A percentile compares a stretch with the other conserved stretches of the same genome.
phyloP scores from a whole-genome alignment of 2,797 vertebrate species.

The Oreochromis mossambicus region DNA sequence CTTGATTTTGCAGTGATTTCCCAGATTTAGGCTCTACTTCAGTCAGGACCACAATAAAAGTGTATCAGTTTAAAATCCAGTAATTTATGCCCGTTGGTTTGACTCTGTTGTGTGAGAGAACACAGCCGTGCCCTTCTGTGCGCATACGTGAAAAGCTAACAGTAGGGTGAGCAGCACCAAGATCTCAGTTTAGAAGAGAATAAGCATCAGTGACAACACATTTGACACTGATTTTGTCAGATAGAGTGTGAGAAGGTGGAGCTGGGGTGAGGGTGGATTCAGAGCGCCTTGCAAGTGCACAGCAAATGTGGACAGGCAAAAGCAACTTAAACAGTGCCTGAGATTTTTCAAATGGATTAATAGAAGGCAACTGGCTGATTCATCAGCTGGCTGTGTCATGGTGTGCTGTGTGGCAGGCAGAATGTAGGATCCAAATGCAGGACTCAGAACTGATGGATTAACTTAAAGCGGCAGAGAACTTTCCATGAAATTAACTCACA shows the following conservation, averaged over 20 bases:
- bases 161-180: background rate
- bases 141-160: background rate
- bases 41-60: background rate
- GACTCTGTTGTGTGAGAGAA: background rate
- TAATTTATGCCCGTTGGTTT: background rate
- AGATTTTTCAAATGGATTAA: background rate
- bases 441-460: background rate
- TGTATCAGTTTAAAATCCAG: background rate
- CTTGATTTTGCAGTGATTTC: background rate
- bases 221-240: background rate
- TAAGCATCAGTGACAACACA: background rate
- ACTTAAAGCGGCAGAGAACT: background rate
- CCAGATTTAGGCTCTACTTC: background rate
- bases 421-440: background rate
- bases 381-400: background rate
- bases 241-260: background rate
- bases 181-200: background rate
- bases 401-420: background rate
- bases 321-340: background rate
- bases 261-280: background rate
- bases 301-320: background rate
- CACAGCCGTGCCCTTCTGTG: background rate
- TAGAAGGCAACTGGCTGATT: too few relatives aligned
- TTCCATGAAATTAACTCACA: background rate
- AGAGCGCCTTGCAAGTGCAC: background rate